Evolutionary conservation across 2,113 vertebrate species (phyloP).

Genomic region (Hypanus sabinus): DNA sequence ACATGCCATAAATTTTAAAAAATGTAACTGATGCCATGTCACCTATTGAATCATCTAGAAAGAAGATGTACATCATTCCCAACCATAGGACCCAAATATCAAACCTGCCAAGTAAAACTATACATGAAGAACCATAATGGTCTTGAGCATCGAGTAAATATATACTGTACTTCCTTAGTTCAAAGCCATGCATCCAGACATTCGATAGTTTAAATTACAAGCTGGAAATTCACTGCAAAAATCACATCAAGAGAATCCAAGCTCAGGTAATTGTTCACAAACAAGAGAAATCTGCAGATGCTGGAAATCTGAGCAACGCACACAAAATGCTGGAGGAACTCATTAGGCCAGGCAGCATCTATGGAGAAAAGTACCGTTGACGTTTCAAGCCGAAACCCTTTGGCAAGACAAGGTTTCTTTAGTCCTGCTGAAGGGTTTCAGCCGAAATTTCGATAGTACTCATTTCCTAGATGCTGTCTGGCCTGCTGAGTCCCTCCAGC

Average conservation of each 20-base stretch:
- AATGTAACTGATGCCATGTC: background rate
- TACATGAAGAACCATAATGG: background rate
- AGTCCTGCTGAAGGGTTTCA: too few relatives aligned
- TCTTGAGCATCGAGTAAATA: background rate
- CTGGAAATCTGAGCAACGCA: too few relatives aligned
- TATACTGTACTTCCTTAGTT: background rate
- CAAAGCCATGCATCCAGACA: background rate
- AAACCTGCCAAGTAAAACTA: background rate
- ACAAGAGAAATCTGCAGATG: too few relatives aligned
- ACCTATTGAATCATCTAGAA: background rate
- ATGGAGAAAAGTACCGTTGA: too few relatives aligned
- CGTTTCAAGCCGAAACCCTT: too few relatives aligned
- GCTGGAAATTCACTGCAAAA: background rate
- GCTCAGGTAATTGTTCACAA: background rate
- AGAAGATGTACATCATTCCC: background rate
- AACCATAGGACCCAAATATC: background rate
- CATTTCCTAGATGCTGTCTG: too few relatives aligned
- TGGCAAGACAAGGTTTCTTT: too few relatives aligned
- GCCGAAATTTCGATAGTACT: too few relatives aligned
- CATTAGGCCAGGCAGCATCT: too few relatives aligned
- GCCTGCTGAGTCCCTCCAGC: too few relatives aligned
- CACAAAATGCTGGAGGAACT: too few relatives aligned
- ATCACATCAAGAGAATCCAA: background rate
- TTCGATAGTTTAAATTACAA: background rate
- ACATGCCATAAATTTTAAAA: background rate